These are phyloP conservation scores for Pampusana beccarii DNA, from an alignment of 2,113 vertebrate genomes.

Conservation along the genomic window DNA sequence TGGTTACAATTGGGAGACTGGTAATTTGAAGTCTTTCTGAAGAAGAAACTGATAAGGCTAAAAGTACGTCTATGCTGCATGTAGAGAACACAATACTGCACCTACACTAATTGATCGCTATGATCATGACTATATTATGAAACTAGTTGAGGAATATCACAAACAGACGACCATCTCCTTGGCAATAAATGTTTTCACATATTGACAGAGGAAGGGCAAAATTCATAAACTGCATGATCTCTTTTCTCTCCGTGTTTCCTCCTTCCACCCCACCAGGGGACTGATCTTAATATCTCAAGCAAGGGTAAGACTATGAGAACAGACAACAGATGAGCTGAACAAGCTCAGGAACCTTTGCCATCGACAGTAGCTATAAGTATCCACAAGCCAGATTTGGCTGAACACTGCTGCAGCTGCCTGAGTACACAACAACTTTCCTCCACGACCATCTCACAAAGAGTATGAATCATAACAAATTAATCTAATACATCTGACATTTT, in stretches of 20 bases:
- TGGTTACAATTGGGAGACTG: not conserved
- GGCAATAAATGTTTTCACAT: not conserved
- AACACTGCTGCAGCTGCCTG: not conserved
- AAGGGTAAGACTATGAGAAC: not conserved
- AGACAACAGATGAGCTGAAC: not conserved
- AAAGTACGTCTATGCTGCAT: not conserved
- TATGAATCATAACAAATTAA: constrained; percentile 17
- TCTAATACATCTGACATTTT: not conserved
- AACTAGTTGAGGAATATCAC: not conserved
- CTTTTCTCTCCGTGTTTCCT: not conserved
- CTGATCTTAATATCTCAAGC: not conserved
- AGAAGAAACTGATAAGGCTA: not conserved
- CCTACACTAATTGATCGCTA: not conserved
- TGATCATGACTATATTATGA: not conserved
- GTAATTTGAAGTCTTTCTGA: not conserved
- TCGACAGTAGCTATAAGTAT: not conserved
- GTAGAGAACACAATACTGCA: not conserved
- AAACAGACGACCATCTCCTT: not conserved
- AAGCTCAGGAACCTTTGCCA: not conserved
- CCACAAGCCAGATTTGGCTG: not conserved
- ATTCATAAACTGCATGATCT: not conserved
- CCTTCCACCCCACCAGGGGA: not conserved
- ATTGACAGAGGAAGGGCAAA: not conserved
- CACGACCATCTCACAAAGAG: not conserved
- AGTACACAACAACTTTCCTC: not conserved